Conservation (phyloP, 2,888 invertebrate genomes). For the Platyscelio sp. region DNA sequence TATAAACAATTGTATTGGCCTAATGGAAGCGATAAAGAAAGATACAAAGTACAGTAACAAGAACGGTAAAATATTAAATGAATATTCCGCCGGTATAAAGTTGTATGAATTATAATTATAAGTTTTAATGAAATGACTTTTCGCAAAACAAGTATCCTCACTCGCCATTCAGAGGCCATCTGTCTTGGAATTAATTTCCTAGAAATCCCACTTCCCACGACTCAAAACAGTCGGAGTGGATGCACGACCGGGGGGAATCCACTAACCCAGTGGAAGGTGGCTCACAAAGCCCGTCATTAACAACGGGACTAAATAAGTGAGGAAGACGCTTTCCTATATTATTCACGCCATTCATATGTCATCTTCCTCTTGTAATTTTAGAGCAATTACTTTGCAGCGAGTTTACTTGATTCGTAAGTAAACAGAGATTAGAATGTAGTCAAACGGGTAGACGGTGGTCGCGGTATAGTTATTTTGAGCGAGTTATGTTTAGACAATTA, state of each 20-base stretch:
- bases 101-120: not conserved
- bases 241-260: conserved; percentile 21
- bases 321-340: conserved; percentile 26
- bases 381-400: conserved; percentile 16
- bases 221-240: conserved; percentile 17
- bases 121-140: conserved; percentile 14
- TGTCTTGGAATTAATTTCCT: conserved; percentile 3
- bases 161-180: not conserved
- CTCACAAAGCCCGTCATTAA: conserved; percentile 25
- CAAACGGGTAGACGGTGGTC: too few species aligned
- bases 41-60: too few species aligned
- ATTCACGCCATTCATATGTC: conserved; percentile 48
- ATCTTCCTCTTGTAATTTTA: conserved; percentile 30
- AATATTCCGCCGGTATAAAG: not conserved
- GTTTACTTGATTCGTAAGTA: conserved; percentile 17
- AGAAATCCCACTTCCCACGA: conserved; percentile 45
- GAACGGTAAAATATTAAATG: not conserved
- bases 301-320: conserved; percentile 48
- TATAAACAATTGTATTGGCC: too few species aligned
- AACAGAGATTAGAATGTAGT: conserved; percentile 9
- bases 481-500: too few species aligned
- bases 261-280: conserved; percentile 42
- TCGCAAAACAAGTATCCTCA: conserved; percentile 10
- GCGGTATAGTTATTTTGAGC: too few species aligned
- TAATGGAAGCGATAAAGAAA: too few species aligned